Evolutionary conservation across 2,888 invertebrate genomes (phyloP).

Genomic region (Lasioglossum morio): DNA sequence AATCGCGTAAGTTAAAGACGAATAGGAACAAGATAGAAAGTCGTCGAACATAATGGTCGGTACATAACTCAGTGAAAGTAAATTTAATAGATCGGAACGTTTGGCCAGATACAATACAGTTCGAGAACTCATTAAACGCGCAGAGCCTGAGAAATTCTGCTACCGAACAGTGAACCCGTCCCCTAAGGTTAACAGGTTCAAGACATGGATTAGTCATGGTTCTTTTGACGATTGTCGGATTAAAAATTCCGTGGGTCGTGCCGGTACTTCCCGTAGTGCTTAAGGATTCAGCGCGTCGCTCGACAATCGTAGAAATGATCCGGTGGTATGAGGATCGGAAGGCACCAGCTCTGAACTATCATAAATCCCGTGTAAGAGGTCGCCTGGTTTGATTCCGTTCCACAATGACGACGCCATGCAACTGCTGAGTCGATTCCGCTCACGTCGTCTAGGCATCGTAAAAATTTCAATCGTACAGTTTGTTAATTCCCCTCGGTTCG

Average conservation of each 20-base stretch:
- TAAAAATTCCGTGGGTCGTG: not conserved
- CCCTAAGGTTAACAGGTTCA: not conserved
- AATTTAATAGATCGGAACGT: not conserved
- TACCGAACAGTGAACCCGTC: not conserved
- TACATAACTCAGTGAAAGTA: constrained; percentile 1
- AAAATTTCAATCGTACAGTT: constrained; percentile 13
- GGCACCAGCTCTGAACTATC: constrained; percentile 19
- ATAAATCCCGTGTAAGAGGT: constrained; percentile 35
- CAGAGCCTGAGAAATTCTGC: not conserved
- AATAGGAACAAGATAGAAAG: not conserved
- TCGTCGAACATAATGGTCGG: not conserved
- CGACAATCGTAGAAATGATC: constrained; percentile 6
- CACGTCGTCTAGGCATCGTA: constrained; percentile 11
- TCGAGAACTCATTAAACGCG: not conserved
- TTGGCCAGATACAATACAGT: not conserved
- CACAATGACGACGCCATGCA: not conserved
- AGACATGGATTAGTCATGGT: not conserved
- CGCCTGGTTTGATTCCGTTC: not conserved
- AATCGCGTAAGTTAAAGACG: not conserved
- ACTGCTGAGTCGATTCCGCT: constrained; percentile 18
- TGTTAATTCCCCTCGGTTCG: constrained; percentile 10
- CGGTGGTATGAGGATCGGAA: constrained; percentile 13
- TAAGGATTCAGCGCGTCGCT: constrained; percentile 27
- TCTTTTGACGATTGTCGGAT: not conserved
- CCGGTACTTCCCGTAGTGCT: not conserved